These are phyloP conservation scores for Sphyrna mokarran DNA, from an alignment of 2,113 vertebrate species.

Conservation along the genomic window DNA sequence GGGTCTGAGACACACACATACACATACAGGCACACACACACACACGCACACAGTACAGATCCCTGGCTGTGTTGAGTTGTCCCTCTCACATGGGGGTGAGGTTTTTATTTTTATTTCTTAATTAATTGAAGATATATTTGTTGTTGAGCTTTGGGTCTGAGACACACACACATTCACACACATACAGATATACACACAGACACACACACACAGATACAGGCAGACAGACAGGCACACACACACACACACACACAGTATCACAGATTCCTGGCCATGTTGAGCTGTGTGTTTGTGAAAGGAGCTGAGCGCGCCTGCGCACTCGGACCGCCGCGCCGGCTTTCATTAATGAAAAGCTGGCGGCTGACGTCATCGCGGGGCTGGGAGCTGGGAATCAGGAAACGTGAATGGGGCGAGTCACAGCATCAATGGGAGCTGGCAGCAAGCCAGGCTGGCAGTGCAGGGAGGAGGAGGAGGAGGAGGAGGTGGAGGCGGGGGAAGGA, in stretches of 20 bases:
- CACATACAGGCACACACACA: neutral
- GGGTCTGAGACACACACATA: neutral
- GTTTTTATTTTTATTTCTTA: neutral
- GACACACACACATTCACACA: neutral
- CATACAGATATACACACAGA: too few species aligned
- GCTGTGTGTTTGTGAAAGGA: neutral
- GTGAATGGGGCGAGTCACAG: slow-evolving; percentile 12
- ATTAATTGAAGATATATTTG: neutral
- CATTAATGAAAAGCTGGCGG: slow-evolving; percentile 28
- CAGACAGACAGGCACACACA: too few species aligned
- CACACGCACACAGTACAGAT: neutral
- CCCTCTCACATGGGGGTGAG: neutral
- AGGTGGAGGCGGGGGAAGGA: neutral
- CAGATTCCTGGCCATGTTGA: too few species aligned
- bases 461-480: neutral
- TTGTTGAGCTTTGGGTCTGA: neutral
- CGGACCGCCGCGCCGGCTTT: neutral
- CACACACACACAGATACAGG: too few species aligned
- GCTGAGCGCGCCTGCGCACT: slow-evolving; percentile 29
- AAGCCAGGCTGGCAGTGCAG: neutral
- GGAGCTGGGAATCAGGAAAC: neutral
- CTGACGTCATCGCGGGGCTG: slow-evolving; percentile 2
- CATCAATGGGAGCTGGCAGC: slow-evolving; percentile 26
- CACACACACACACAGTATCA: neutral
- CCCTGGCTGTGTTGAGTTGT: too few species aligned